Conservation (phyloP, 2,113 vertebrate species). For the Alces alces region DNA sequence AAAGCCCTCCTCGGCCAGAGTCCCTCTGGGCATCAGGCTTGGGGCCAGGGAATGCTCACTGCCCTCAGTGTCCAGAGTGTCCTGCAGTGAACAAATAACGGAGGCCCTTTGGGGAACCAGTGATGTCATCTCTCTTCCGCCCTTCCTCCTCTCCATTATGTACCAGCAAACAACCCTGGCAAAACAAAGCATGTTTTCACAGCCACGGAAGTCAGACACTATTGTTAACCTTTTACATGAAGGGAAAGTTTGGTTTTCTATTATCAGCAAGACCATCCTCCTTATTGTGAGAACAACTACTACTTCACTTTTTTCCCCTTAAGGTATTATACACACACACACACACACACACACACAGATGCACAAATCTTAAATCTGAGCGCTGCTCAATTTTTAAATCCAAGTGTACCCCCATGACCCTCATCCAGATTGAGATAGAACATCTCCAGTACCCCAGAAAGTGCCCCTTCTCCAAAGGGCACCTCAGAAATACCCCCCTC, state of each 20-base stretch:
- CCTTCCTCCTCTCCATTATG: neutral
- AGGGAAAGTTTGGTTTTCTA: neutral
- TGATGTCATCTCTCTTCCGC: neutral
- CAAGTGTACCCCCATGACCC: neutral
- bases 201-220: neutral
- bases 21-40: neutral
- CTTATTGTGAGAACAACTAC: neutral
- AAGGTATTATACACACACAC: neutral
- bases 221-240: neutral
- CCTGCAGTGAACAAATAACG: neutral
- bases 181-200: conserved; percentile 35
- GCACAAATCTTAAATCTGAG: neutral
- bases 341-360: neutral
- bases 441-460: neutral
- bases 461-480: neutral
- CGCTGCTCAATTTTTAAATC: neutral
- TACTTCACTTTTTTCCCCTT: neutral
- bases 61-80: neutral
- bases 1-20: neutral
- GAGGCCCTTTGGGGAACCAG: neutral
- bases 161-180: neutral
- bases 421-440: neutral
- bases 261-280: neutral
- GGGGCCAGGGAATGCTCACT: neutral
- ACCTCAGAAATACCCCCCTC: neutral